These are phyloP conservation scores for Papilio demoleus DNA, from an alignment of 2,888 invertebrate genomes.

Conservation along the genomic window DNA sequence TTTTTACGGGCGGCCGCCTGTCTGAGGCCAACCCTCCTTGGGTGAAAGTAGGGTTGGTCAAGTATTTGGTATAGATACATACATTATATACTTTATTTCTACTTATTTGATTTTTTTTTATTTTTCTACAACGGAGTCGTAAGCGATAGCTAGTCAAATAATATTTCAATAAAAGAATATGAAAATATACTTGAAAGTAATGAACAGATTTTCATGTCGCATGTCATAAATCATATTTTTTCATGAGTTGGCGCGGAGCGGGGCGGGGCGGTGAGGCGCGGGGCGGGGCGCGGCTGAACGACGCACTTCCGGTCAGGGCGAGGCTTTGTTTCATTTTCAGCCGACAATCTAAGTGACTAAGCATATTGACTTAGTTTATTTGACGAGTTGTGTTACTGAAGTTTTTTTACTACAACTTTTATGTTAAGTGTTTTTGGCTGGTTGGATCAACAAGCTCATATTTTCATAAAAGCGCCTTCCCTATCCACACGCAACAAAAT, in stretches of 20 bases:
- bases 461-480: too few species aligned
- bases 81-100: too few species aligned
- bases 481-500: too few species aligned
- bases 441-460: too few species aligned
- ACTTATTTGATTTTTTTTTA: too few species aligned
- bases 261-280: slow-evolving; percentile 2
- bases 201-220: slow-evolving; percentile 8
- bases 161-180: not conserved
- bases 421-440: not conserved
- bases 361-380: not conserved
- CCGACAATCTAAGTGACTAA: slow-evolving; percentile 5
- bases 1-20: too few species aligned
- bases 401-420: not conserved
- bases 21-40: too few species aligned
- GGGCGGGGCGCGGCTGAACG: slow-evolving; percentile 22
- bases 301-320: slow-evolving; percentile 22
- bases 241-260: not conserved
- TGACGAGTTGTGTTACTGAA: not conserved
- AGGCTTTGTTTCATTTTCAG: slow-evolving; percentile 12
- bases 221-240: slow-evolving; percentile 25
- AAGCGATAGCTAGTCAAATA: too few species aligned
- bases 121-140: too few species aligned
- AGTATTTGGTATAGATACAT: too few species aligned
- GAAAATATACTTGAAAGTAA: not conserved
- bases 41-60: too few species aligned